phyloP scores from a whole-genome alignment of 2,888 invertebrate genomes.

The Bhutanitis thaidina region DNA sequence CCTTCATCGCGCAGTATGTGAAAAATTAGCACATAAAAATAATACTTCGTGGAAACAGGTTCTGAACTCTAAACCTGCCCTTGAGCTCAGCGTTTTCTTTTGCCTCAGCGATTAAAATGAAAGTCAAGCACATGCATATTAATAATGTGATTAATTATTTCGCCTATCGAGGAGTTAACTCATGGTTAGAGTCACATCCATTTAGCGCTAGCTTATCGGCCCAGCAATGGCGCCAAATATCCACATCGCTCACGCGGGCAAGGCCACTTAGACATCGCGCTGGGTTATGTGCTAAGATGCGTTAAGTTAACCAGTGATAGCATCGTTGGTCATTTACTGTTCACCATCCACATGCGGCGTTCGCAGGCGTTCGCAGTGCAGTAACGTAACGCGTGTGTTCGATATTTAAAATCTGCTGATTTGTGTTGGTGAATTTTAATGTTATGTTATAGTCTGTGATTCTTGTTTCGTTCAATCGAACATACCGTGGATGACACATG shows the following conservation, averaged over 20 bases:
- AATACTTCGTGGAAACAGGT: too few species aligned
- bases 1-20: too few species aligned
- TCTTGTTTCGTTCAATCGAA: neutral
- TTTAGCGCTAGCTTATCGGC: neutral
- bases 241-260: conserved; percentile 1
- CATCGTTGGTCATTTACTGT: conserved; percentile 16
- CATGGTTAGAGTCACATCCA: neutral
- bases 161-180: neutral
- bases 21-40: too few species aligned
- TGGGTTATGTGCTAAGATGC: conserved; percentile 11
- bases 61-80: too few species aligned
- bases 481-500: conserved; percentile 3
- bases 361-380: conserved; percentile 12
- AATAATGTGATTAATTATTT: neutral
- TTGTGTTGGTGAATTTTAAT: conserved; percentile 1
- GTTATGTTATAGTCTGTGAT: neutral
- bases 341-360: conserved; percentile 13
- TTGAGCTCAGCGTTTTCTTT: too few species aligned
- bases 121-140: too few species aligned
- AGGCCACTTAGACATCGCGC: conserved; percentile 7
- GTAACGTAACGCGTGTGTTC: conserved; percentile 9
- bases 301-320: conserved; percentile 17
- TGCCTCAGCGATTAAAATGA: too few species aligned
- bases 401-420: conserved; percentile 7
- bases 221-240: conserved; percentile 1